phyloP scores from a whole-genome alignment of 2,888 invertebrate genomes.

The Dasypogon diadema region DNA sequence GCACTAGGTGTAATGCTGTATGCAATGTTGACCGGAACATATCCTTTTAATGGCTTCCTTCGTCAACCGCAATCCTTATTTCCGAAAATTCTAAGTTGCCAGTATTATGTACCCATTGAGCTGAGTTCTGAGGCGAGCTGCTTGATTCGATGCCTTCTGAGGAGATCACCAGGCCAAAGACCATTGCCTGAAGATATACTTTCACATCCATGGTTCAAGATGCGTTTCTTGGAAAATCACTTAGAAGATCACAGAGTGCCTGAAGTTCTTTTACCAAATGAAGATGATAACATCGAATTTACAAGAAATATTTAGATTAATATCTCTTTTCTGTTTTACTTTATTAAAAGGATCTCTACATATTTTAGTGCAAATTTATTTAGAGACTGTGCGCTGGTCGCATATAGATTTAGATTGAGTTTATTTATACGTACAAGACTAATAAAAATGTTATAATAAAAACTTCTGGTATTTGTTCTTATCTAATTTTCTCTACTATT shows the following conservation, averaged over 20 bases:
- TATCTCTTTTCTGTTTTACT: too few species aligned
- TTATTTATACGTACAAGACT: too few species aligned
- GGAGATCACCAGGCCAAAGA: slow-evolving; percentile 84
- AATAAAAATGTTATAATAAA: too few species aligned
- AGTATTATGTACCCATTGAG: slow-evolving; percentile 85
- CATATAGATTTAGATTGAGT: too few species aligned
- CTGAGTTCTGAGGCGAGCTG: slow-evolving; percentile 85
- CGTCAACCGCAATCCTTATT: slow-evolving; percentile 72
- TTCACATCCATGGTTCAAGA: slow-evolving; percentile 86
- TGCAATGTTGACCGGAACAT: slow-evolving; percentile 67
- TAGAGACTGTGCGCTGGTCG: too few species aligned
- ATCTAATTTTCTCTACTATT: too few species aligned
- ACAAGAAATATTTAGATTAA: slow-evolving; percentile 29
- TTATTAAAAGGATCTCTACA: too few species aligned
- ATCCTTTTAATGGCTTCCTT: slow-evolving; percentile 65
- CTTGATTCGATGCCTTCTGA: slow-evolving; percentile 83
- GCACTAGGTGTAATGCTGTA: slow-evolving; percentile 67
- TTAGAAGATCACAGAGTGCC: background rate
- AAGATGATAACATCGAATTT: too few species aligned
- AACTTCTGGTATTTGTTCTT: too few species aligned
- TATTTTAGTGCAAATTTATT: too few species aligned
- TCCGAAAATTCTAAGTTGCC: slow-evolving; percentile 88
- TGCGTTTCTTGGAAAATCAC: too few species aligned
- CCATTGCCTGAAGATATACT: slow-evolving; percentile 83
- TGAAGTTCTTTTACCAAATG: background rate